These are phyloP conservation scores for Cacatua alba DNA, from an alignment of 2,113 vertebrate species.

Conservation along the genomic window DNA sequence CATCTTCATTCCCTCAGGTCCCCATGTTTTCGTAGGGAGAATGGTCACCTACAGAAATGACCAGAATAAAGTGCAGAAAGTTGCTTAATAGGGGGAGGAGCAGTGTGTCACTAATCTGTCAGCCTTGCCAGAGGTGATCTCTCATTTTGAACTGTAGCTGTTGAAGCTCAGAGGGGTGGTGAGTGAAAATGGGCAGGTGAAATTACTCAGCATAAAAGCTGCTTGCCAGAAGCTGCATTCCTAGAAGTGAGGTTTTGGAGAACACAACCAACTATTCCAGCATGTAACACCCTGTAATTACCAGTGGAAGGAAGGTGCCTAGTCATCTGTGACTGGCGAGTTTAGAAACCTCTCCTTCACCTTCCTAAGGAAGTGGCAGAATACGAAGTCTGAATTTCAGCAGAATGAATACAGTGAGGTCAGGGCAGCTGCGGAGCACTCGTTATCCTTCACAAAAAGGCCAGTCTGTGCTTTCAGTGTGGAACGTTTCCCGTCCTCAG, in stretches of 20 bases:
- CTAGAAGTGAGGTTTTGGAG: not conserved
- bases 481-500: slow-evolving; percentile 20
- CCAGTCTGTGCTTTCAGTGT: slow-evolving; percentile 12
- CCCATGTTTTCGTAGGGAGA: not conserved
- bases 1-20: not conserved
- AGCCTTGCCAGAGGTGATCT: not conserved
- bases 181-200: not conserved
- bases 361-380: not conserved
- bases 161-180: not conserved
- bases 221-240: not conserved
- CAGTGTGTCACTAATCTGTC: slow-evolving; percentile 15
- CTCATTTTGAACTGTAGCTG: not conserved
- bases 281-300: not conserved
- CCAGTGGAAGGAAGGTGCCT: not conserved
- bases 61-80: slow-evolving; percentile 31
- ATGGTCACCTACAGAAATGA: slow-evolving; percentile 17
- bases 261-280: not conserved
- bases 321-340: not conserved
- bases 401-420: slow-evolving; percentile 31
- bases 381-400: slow-evolving; percentile 28
- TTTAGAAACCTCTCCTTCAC: not conserved
- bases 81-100: not conserved
- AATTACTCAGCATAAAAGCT: not conserved
- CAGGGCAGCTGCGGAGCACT: slow-evolving; percentile 17
- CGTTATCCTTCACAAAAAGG: slow-evolving; percentile 19